These are phyloP conservation scores for Protosalanx chinensis DNA, from an alignment of 2,797 vertebrate genomes.

Conservation along the genomic window DNA sequence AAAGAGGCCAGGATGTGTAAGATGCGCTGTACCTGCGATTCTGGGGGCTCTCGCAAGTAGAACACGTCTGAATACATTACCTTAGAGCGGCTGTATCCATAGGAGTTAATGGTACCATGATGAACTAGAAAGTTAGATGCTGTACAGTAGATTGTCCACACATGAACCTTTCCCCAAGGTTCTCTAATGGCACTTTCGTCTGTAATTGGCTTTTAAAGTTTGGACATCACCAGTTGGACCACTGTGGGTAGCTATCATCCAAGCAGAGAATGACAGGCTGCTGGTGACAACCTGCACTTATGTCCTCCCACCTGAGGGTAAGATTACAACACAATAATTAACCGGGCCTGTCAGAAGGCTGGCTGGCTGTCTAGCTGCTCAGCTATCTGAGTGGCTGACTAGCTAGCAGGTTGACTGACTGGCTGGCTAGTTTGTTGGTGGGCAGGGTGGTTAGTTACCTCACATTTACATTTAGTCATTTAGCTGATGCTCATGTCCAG, in stretches of 20 bases:
- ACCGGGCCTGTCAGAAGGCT: not conserved
- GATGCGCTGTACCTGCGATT: not conserved
- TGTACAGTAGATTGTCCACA: not conserved
- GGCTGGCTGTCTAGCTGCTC: not conserved
- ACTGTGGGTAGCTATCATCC: not conserved
- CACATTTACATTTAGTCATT: no score
- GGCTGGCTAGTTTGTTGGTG: not conserved
- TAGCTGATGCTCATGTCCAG: no score
- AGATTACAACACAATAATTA: conserved; percentile 1
- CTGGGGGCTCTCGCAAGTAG: not conserved
- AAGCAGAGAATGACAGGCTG: not conserved
- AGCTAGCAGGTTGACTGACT: not conserved
- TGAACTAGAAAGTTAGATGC: not conserved
- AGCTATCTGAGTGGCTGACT: not conserved
- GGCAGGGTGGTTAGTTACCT: no score
- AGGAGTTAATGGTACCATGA: not conserved
- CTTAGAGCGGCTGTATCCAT: no score
- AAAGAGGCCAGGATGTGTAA: not conserved
- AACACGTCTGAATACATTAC: no score
- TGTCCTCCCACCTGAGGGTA: not conserved
- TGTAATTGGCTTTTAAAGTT: conserved; percentile 1
- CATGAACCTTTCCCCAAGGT: not conserved
- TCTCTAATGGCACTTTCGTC: not conserved
- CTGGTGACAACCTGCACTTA: not conserved
- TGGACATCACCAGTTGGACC: not conserved